Percentiles rank a stretch among this genome's conserved stretches.
phyloP scores from a whole-genome alignment of 2,888 invertebrate genomes.

The Chrysolina americana region DNA sequence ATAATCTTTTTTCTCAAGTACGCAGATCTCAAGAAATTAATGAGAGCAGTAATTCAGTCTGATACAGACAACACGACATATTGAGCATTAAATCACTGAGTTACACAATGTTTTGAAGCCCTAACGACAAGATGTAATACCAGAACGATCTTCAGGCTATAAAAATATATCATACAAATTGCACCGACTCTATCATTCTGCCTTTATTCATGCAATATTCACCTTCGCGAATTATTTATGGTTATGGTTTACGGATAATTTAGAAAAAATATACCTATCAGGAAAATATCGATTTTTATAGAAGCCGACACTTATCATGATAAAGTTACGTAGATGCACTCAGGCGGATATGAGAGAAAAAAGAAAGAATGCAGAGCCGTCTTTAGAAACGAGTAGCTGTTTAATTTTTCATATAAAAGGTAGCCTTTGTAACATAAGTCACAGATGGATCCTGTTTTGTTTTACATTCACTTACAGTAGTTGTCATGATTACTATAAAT shows the following conservation, averaged over 20 bases:
- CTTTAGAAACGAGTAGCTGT: too few species aligned
- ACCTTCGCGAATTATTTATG: background rate
- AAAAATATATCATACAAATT: constrained; percentile 21
- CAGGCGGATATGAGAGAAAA: background rate
- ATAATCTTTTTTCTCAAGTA: too few species aligned
- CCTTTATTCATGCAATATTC: constrained; percentile 12
- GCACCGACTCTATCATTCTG: constrained; percentile 4
- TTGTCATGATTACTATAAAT: too few species aligned
- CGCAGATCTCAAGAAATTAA: too few species aligned
- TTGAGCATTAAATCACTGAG: background rate
- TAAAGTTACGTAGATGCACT: constrained; percentile 11
- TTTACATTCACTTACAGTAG: too few species aligned
- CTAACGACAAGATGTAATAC: background rate
- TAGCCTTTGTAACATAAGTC: too few species aligned
- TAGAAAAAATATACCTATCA: constrained; percentile 1
- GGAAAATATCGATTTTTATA: background rate
- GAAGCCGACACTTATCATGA: background rate
- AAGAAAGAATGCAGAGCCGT: background rate
- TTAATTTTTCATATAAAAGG: too few species aligned
- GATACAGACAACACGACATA: background rate
- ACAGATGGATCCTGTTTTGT: too few species aligned
- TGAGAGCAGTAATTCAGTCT: background rate
- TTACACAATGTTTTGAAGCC: background rate
- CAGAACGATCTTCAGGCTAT: constrained; percentile 2
- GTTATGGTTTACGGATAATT: constrained; percentile 16